Evolutionary conservation across 2,113 vertebrate species (phyloP), one percentile per base, ranked within the genome.

Genomic region (Lepus europaeus): DNA sequence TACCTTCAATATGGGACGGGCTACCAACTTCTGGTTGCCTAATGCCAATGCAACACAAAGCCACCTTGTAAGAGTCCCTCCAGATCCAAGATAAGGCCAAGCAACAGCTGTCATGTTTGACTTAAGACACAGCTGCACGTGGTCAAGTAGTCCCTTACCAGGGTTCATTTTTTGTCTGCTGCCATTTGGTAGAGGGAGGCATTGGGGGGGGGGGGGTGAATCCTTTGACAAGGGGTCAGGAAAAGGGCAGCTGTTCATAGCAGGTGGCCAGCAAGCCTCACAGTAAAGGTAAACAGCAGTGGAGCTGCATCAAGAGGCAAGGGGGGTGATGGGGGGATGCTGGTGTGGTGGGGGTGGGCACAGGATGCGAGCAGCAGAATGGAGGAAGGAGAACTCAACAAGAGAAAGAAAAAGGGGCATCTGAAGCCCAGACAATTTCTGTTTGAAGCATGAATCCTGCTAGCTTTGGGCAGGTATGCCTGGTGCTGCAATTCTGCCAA

Each of bases 171-270:
- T n/a, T 14, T 89, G 69, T 93, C 69, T 93, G 29, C 68, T 76
- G 64, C 39, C 53, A 70, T 93, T 93, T 80, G 79, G 68, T 63
- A 87, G 89, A 95, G 51, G 80, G 72, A 72, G 66, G 17, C 66
- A 49, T 27, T 0, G 31, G 56, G 53, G 68, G 68, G 45, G 61
- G 87, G 68, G 45, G 61, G 87, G 63, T 84, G 90, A 78, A 74
- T 86, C 74, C 59, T 86, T 74, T 90, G 95, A 96, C 76, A 93
- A 49, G 3, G 12, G 79, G 79, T 89, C 78, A 87, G 53, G n/a
- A 73, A 80, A 86, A 81, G 63, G 86, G 73, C 84, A 68, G 31
- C 8, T 66, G 89, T 79, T 87, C 80, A 84, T 92, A 73, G 63
- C 68, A 45, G 84, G 70, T 74, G 82, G 70, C 92, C 45, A 69